Evolutionary conservation across 2,888 invertebrate species (phyloP), one percentile per base, ranked within the genome.

Genomic region (Chrysolina americana): DNA sequence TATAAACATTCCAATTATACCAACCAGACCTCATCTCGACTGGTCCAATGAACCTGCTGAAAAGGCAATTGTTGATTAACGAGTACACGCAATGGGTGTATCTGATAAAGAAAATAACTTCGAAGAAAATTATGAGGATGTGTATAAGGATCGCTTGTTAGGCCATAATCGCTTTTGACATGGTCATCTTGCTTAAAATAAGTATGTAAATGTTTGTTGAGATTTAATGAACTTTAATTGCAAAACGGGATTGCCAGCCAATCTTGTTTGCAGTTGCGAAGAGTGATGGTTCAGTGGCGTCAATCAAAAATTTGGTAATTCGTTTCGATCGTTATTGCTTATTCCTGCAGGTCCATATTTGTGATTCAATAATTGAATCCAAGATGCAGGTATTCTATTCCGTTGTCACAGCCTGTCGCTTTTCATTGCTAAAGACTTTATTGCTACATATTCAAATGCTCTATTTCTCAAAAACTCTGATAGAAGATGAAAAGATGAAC

Each of bases 201-300:
- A 77, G 75, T 77, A 77, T 73, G 77, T 71, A 73, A 75, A 71
- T 75, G 73, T 77, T 77, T 73, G 73, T 69, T 63, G 70, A 71
- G 65, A 65, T 73, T 77, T 77, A 77, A 77, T 77, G 73, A 76
- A 76, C 23, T 74, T 72, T 70, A 68, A 70, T 63, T 70, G 65
- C 66, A 28, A 62, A 68, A 59, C 68, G 74, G 62, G 71, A 74
- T 71, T 21, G 65, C 19, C 44, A 65, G 50, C 59, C 56, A 62
- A 65, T 74, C 70, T 53, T 68, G 68, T 15, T 68, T 41, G 53
- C 68, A 15, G 15, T 56, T 28, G 17, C 68, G 41, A 53, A 48
- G 41, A 13, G 41, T 53, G 15, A 28, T 44, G 50, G n/a, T 36
- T 13, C n/a, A 59, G 59, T 59, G 59, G 59, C 36, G 59, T 36